A percentile compares a stretch with the other conserved stretches of the same genome.
These are phyloP conservation scores for Jacana jacana DNA, from an alignment of 2,113 vertebrate species.

Conservation along the genomic window DNA sequence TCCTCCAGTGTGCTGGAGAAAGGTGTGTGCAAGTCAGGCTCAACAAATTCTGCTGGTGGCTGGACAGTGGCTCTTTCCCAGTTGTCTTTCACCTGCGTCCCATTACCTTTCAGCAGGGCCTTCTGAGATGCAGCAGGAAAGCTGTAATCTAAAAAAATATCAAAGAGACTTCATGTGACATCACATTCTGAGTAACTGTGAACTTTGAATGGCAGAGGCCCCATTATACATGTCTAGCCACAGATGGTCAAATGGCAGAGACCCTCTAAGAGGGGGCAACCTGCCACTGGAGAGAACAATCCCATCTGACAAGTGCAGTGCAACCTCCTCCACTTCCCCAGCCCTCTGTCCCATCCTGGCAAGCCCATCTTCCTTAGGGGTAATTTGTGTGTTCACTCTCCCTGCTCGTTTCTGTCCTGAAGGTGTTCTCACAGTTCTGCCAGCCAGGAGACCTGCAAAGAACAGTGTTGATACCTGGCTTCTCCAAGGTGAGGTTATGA, in stretches of 20 bases:
- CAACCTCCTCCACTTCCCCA: not conserved
- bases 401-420: not conserved
- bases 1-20: slow-evolving; percentile 64
- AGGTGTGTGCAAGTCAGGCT: slow-evolving; percentile 55
- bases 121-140: slow-evolving; percentile 75
- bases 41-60: slow-evolving; percentile 42
- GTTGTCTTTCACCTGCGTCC: slow-evolving; percentile 36
- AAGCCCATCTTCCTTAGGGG: not conserved
- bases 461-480: not conserved
- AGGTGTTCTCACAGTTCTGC: not conserved
- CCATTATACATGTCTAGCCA: not conserved
- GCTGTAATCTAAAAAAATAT: slow-evolving; percentile 72
- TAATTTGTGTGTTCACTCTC: not conserved
- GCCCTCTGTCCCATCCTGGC: not conserved
- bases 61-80: slow-evolving; percentile 47
- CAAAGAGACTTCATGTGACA: not conserved
- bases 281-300: not conserved
- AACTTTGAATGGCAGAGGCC: not conserved
- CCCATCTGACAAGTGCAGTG: not conserved
- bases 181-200: not conserved
- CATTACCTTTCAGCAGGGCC: slow-evolving; percentile 28
- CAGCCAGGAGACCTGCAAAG: not conserved
- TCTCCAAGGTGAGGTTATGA: not conserved
- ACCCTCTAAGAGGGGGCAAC: not conserved
- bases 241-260: not conserved